Base-by-base conservation (phyloP, 2,113 vertebrate species). In the Sturnira hondurensis region DNA sequence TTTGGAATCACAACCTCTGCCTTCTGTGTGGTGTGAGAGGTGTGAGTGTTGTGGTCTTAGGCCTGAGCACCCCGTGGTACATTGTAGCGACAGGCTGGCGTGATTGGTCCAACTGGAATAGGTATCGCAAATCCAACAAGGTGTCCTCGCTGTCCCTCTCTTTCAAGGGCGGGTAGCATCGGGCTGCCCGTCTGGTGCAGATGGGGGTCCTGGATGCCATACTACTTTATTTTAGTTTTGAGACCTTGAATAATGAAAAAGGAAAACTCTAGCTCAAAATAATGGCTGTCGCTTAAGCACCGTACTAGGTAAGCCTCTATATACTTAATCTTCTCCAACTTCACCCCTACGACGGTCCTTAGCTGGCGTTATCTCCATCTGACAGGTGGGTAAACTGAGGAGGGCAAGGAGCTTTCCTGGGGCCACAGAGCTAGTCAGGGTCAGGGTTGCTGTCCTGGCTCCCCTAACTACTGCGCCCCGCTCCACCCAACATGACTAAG, bases 171-270 rank as follows among this genome's bases (percentile, higher is more conserved):
- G 43, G 77, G 28, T 10, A 20, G 33, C 15, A 28, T 45, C 38
- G 76, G 7, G 28, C 28, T 87, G 63, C 50, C 33, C 54, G 0
- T 47, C 70, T 16, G 24, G 43, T 58, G 33, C 33, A 87, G 38
- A 31, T 22, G 52, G 31, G 4, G 65, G 45, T 19, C 36, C 56
- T 84, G 70, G 38, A 24, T 78, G 8, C 12, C 67, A 1, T n/a
- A 50, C 9, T 70, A 52, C 7, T 65, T 93, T 38, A 92, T 58
- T 95, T 93, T 82, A 68, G 33, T 71, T 74, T 76, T 90, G 84
- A 87, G 92, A 76, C 19, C 73, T 88, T 76, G 56, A 80, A 19
- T 91, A 22, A 78, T 65, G 36, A 70, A 70, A 52, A 77, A 78
- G 61, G 68, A 82, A 92, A 80, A 56, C 22, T 33, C 9, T 54